Evolutionary conservation across 2,113 vertebrate genomes (phyloP).

Genomic region (Oncorhynchus nerka): DNA sequence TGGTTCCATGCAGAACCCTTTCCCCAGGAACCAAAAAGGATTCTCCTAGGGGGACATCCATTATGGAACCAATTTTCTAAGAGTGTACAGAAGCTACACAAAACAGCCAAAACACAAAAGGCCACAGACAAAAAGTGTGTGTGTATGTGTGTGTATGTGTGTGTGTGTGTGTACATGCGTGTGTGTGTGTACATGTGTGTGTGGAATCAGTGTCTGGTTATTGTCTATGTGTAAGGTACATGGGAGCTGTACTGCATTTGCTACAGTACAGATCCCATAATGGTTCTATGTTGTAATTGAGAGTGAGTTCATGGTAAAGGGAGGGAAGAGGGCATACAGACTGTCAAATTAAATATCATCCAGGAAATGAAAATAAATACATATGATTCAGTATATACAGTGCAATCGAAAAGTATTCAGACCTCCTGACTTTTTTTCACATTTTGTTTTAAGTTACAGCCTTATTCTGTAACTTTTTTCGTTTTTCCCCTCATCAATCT

Average conservation of each 20-base stretch:
- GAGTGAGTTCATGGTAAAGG: background rate
- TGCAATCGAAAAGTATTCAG: background rate
- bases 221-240: background rate
- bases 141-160: background rate
- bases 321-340: background rate
- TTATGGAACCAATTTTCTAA: no score
- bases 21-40: no score
- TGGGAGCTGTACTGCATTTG: no score
- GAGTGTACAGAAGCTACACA: conserved; percentile 14
- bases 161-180: background rate
- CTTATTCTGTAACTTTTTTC: no score
- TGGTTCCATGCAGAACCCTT: no score
- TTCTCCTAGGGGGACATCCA: no score
- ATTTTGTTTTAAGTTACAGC: no score
- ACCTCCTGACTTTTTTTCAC: no score
- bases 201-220: no score
- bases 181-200: no score
- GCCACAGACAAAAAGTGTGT: conserved; percentile 13
- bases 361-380: background rate
- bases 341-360: no score
- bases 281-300: conserved; percentile 10
- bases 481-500: no score
- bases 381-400: background rate
- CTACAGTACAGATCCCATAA: background rate
- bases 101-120: conserved; percentile 48